Conservation (phyloP, 92 coral and sea anemone genomes). For the Muricea muricata region DNA sequence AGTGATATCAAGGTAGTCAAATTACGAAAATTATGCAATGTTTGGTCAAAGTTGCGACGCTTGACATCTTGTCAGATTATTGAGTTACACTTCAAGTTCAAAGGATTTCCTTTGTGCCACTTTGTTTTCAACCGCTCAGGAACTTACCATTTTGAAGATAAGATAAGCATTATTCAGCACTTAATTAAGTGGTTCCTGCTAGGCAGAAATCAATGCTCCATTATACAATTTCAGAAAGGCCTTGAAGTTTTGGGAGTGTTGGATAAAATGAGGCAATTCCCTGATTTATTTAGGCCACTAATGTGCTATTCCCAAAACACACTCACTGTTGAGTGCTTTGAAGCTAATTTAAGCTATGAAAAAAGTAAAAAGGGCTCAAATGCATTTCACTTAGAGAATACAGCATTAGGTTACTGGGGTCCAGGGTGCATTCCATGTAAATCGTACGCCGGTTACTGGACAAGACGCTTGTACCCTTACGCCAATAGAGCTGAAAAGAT, state of each 20-base stretch:
- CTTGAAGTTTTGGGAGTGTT: slow-evolving; percentile 23
- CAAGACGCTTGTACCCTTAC: too few relatives aligned
- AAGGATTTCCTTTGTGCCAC: too few relatives aligned
- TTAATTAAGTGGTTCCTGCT: slow-evolving; percentile 23
- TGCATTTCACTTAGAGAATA: slow-evolving; percentile 8
- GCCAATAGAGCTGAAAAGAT: too few relatives aligned
- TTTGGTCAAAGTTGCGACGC: too few relatives aligned
- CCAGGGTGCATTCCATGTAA: too few relatives aligned
- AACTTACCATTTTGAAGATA: too few relatives aligned
- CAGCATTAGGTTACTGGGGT: slow-evolving; percentile 8
- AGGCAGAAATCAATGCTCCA: slow-evolving; percentile 28
- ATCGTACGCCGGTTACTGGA: too few relatives aligned
- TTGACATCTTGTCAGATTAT: too few relatives aligned
- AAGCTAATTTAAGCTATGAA: slow-evolving; percentile 25
- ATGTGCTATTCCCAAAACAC: slow-evolving; percentile 2
- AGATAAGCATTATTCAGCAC: slow-evolving; percentile 6
- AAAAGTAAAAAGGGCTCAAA: slow-evolving; percentile 30
- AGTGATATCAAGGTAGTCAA: too few relatives aligned
- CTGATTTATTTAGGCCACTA: background rate
- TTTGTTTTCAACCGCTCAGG: too few relatives aligned
- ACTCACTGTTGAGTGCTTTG: slow-evolving; percentile 13
- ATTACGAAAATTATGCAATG: too few relatives aligned
- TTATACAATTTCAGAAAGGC: slow-evolving; percentile 22
- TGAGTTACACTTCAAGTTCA: too few relatives aligned
- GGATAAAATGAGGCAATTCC: slow-evolving; percentile 12